Conservation (phyloP, 2,113 vertebrate genomes). For the Numida meleagris region DNA sequence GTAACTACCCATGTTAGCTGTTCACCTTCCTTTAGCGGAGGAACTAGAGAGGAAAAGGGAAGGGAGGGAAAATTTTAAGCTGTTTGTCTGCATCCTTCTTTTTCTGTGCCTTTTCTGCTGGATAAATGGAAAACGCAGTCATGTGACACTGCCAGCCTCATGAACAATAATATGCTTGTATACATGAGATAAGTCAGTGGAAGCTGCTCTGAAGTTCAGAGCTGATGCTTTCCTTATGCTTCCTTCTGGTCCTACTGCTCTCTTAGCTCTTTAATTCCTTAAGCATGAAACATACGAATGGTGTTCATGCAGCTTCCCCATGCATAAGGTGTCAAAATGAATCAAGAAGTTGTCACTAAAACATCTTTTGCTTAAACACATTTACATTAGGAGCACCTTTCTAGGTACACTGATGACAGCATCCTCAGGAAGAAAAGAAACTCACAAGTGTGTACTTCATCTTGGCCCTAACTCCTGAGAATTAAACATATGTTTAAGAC, state of each 20-base stretch:
- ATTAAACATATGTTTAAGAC: neutral
- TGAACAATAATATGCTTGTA: neutral
- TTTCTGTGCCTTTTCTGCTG: neutral
- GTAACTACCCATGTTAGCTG: neutral
- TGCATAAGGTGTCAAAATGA: neutral
- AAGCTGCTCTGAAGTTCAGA: neutral
- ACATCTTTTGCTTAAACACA: rapidly evolving
- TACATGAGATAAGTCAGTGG: neutral
- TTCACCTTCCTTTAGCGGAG: neutral
- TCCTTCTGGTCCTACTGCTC: neutral
- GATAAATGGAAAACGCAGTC: neutral
- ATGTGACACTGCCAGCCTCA: rapidly evolving
- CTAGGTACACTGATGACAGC: neutral
- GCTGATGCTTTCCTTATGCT: neutral
- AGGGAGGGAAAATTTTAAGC: neutral
- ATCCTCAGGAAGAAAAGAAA: neutral
- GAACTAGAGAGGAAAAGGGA: neutral
- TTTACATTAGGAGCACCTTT: neutral
- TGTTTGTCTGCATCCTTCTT: neutral
- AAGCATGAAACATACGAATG: rapidly evolving
- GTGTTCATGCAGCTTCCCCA: rapidly evolving
- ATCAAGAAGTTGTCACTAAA: neutral
- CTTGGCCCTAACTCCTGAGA: neutral
- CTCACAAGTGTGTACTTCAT: neutral
- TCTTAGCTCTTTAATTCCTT: neutral